phyloP scores from a whole-genome alignment of 2,888 invertebrate genomes.

The Harpalus rufipes region DNA sequence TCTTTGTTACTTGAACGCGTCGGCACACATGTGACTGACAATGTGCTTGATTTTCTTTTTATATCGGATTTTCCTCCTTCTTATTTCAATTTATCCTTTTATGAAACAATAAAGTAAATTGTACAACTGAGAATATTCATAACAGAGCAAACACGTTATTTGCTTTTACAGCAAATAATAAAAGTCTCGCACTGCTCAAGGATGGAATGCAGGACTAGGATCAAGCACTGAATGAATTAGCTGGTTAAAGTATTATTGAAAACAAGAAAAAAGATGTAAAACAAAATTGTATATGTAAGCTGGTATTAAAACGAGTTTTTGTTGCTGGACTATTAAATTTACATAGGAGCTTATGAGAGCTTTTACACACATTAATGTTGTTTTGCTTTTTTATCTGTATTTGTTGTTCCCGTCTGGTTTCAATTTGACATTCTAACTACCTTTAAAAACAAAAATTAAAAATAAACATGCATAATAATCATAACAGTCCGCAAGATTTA shows the following conservation, averaged over 20 bases:
- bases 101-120: slow-evolving; percentile 44
- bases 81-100: slow-evolving; percentile 47
- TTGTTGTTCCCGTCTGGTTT: slow-evolving; percentile 16
- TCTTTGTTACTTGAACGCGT: slow-evolving; percentile 57
- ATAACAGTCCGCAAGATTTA: not conserved
- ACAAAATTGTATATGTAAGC: slow-evolving; percentile 43
- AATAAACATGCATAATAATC: not conserved
- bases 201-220: not conserved
- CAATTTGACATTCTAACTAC: slow-evolving; percentile 38
- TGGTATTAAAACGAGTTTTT: slow-evolving; percentile 36
- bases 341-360: slow-evolving; percentile 48
- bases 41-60: slow-evolving; percentile 54
- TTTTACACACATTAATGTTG: slow-evolving; percentile 46
- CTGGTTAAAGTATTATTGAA: slow-evolving; percentile 3
- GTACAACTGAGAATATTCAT: slow-evolving; percentile 7
- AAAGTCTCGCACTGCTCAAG: not conserved
- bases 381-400: slow-evolving; percentile 31
- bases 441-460: slow-evolving; percentile 5
- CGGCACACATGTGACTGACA: slow-evolving; percentile 51
- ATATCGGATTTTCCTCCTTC: slow-evolving; percentile 29
- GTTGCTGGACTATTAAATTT: slow-evolving; percentile 35
- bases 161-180: slow-evolving; percentile 14
- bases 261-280: slow-evolving; percentile 39
- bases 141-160: slow-evolving; percentile 27
- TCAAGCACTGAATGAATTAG: not conserved